phyloP scores from a whole-genome alignment of 2,888 invertebrate genomes.

The Opisthograptis luteolata region DNA sequence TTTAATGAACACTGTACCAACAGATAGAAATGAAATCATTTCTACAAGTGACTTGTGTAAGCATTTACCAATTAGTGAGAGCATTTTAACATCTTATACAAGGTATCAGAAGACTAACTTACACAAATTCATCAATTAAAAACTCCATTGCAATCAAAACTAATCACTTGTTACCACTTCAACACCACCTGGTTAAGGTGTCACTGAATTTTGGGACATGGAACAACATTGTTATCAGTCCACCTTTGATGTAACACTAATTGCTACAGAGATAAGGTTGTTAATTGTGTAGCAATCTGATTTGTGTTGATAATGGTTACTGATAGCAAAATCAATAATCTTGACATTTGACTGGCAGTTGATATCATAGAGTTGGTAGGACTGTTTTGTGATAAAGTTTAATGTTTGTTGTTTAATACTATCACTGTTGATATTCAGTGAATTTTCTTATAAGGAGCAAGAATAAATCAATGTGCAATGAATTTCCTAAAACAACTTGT shows the following conservation, averaged over 20 bases:
- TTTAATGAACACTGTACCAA: too few relatives aligned
- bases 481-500: too few relatives aligned
- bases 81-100: too few relatives aligned
- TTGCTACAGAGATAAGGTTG: conserved; percentile 19
- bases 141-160: conserved; percentile 36
- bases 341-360: conserved; percentile 27
- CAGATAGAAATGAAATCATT: too few relatives aligned
- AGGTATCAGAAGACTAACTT: conserved; percentile 16
- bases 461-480: too few relatives aligned
- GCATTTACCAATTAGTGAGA: too few relatives aligned
- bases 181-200: conserved; percentile 6
- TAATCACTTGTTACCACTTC: conserved; percentile 15
- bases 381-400: too few relatives aligned
- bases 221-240: not conserved
- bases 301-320: conserved; percentile 3
- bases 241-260: conserved; percentile 14
- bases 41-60: too few relatives aligned
- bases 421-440: too few relatives aligned
- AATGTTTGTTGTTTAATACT: too few relatives aligned
- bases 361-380: conserved; percentile 24
- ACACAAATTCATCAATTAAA: conserved; percentile 38
- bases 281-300: conserved; percentile 18
- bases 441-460: too few relatives aligned
- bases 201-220: conserved; percentile 17
- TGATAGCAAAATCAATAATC: conserved; percentile 28